Evolutionary conservation across 2,797 vertebrate species (phyloP).

Genomic region (Silurus lanzhouensis): DNA sequence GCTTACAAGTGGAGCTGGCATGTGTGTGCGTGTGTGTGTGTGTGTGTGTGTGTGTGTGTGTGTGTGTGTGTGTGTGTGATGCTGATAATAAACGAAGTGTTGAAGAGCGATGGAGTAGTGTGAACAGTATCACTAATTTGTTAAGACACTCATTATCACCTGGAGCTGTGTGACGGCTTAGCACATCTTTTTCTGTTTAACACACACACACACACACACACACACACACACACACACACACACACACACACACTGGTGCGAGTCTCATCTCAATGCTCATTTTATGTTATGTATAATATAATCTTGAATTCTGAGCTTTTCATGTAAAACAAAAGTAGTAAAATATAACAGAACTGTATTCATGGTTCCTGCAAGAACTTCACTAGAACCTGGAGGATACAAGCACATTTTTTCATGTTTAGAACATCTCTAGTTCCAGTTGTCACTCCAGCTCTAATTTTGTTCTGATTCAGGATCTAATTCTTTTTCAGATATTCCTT

Average conservation of each 20-base stretch:
- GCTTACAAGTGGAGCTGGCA: not conserved
- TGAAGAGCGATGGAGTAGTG: constrained; percentile 35
- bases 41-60: not conserved
- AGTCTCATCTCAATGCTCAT: too few relatives aligned
- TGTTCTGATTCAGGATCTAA: not conserved
- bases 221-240: constrained; percentile 26
- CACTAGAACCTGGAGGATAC: not conserved
- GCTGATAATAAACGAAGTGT: constrained; percentile 18
- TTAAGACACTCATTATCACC: constrained; percentile 58
- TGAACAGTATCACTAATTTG: constrained; percentile 43
- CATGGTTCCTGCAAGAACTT: not conserved
- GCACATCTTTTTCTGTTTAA: constrained; percentile 1
- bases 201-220: constrained; percentile 7
- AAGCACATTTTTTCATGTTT: not conserved
- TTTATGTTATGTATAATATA: too few relatives aligned
- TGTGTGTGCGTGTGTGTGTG: not conserved
- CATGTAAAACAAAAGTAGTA: not conserved
- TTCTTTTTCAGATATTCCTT: not conserved
- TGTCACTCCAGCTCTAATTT: not conserved
- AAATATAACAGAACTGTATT: not conserved
- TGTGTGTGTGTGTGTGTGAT: constrained; percentile 21
- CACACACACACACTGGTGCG: not conserved
- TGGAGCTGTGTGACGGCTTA: constrained; percentile 31
- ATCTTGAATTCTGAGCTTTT: not conserved
- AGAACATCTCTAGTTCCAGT: not conserved